Base-by-base conservation (phyloP, 2,797 vertebrate species). In the Morelia viridis region DNA sequence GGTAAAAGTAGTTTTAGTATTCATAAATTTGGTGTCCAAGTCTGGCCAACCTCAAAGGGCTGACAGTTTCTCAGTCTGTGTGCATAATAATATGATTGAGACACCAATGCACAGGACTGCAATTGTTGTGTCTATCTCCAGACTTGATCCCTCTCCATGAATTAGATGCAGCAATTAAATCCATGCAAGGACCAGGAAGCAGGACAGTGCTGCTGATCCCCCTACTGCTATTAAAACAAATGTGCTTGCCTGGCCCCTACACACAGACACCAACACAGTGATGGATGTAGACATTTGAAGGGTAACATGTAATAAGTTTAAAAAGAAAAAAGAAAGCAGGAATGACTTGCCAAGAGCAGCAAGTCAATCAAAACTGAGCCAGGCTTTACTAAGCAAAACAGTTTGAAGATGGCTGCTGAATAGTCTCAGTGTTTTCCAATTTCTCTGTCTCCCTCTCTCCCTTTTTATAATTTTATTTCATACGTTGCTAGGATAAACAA, bases 341-440 rank as follows among this genome's bases (percentile, higher is more conserved):
- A 83, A 15, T 41, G 62, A 64, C 22, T 53, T 58, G 46, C 91
- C 53, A 71, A 86, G 62, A 76, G 53, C 41, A 90, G 83, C 83
- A 76, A 86, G 64, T 92, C 28, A 86, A 46, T 86, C 41, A 35
- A 76, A 88, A 86, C 50, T 85, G 35, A 85, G 62, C 76, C 64
- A 89, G 80, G 61, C 64, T 89, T 92, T 84, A 64, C 28, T 80
- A 61, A 89, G 62, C 8, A 85, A 92, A 92, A 71, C 62, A 68
- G 50, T 89, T 71, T 50, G 85, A 68, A 92, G 35, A 87, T 61
- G 83, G 41, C 62, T 89, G 80, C 57, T 84, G 60, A 86, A 92
- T 76, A 50, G 88, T 64, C 62, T 85, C 41, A 56, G 19, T 83
- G 41, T 56, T 88, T 88, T 88, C 91, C 80, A 89, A 31, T 13